Conservation (phyloP, 2,888 invertebrate genomes). For the Acleris literana region DNA sequence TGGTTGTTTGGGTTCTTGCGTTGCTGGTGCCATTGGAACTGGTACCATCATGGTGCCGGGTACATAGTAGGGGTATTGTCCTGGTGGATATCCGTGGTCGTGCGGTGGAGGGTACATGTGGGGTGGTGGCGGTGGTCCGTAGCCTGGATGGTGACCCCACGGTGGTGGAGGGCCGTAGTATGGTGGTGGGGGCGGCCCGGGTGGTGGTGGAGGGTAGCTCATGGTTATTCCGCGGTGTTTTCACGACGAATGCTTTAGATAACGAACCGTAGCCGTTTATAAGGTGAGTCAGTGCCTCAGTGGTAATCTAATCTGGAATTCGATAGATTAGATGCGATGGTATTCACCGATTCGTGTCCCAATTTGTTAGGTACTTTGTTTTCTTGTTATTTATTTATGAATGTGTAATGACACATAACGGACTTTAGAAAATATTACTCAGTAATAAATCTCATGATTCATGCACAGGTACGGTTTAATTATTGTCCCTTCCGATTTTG, state of each 20-base stretch:
- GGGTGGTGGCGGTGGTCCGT: conserved; percentile 39
- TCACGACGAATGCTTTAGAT: conserved; percentile 16
- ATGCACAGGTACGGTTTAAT: too few relatives aligned
- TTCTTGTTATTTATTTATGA: conserved; percentile 1
- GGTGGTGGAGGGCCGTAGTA: conserved; percentile 43
- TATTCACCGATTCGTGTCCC: conserved; percentile 11
- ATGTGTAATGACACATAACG: not conserved
- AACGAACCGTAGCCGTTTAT: conserved; percentile 19
- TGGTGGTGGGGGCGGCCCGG: conserved; percentile 52
- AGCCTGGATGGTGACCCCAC: conserved; percentile 26
- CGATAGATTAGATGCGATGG: conserved; percentile 24
- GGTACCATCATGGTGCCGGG: conserved; percentile 72
- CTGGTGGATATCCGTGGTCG: conserved; percentile 46
- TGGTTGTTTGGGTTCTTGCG: conserved; percentile 47
- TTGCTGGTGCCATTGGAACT: conserved; percentile 48
- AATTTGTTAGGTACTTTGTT: conserved; percentile 12
- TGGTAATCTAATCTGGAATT: conserved; percentile 28
- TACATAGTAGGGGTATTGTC: conserved; percentile 57
- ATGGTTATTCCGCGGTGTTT: conserved; percentile 42
- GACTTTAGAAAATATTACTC: too few relatives aligned
- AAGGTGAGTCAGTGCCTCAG: conserved; percentile 23
- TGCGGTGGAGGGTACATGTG: conserved; percentile 43
- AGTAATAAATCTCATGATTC: too few relatives aligned
- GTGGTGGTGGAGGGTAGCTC: conserved; percentile 63
- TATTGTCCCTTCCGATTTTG: too few relatives aligned